Conservation (phyloP, 1,140 invertebrate species). For the Pseudomyrmex cubaensis region DNA sequence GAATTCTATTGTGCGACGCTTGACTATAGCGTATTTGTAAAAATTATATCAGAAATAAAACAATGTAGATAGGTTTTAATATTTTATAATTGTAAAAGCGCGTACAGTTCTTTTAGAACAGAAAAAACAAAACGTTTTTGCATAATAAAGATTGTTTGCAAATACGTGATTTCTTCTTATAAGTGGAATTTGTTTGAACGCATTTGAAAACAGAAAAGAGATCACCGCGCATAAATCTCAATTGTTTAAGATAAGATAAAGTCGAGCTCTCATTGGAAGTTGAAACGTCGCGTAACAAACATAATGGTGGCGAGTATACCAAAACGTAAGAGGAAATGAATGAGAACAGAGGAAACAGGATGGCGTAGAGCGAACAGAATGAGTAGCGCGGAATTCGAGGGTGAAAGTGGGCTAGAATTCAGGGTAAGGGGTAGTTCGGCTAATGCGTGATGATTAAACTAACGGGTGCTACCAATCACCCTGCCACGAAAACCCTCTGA, state of each 20-base stretch:
- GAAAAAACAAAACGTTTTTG: too few species aligned
- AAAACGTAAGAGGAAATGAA: constrained; percentile 74
- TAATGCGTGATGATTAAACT: constrained; percentile 86
- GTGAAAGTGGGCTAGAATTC: constrained; percentile 81
- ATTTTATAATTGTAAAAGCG: not conserved
- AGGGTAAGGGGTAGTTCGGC: constrained; percentile 80
- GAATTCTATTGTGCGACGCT: not conserved
- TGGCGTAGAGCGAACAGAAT: constrained; percentile 73
- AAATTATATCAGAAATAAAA: constrained; percentile 10
- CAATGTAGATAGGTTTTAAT: not conserved
- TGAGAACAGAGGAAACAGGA: constrained; percentile 68
- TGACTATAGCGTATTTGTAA: constrained; percentile 28
- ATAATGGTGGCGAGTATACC: constrained; percentile 73
- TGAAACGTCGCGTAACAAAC: constrained; percentile 77
- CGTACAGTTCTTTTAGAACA: too few species aligned
- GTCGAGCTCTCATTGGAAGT: constrained; percentile 21
- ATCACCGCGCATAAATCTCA: not conserved
- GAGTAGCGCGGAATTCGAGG: constrained; percentile 79
- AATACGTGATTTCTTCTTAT: not conserved
- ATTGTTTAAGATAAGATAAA: constrained; percentile 47
- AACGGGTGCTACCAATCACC: constrained; percentile 84
- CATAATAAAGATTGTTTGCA: not conserved
- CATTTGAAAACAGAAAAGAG: not conserved
- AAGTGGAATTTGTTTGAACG: not conserved
- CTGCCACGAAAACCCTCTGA: constrained; percentile 81